Conservation (phyloP, 2,888 invertebrate genomes). For the Synanthedon andrenaeformis region DNA sequence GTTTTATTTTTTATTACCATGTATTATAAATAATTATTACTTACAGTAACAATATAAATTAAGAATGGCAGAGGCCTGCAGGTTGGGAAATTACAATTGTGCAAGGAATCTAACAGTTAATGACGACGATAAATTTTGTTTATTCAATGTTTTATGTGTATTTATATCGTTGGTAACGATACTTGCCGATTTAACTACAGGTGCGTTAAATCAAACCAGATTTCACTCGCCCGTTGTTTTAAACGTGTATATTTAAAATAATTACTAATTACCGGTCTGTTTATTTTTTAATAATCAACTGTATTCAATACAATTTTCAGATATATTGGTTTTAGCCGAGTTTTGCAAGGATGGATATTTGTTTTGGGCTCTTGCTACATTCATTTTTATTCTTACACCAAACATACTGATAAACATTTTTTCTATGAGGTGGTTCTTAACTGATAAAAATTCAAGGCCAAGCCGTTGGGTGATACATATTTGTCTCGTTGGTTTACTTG, state of each 20-base stretch:
- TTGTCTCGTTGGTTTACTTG: constrained; percentile 65
- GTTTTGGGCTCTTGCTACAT: constrained; percentile 68
- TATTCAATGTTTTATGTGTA: constrained; percentile 64
- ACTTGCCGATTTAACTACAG: constrained; percentile 70
- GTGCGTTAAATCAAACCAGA: constrained; percentile 30
- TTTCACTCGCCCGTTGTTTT: not conserved
- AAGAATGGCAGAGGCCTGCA: constrained; percentile 58
- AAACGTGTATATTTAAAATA: not conserved
- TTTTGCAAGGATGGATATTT: constrained; percentile 67
- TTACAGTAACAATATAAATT: not conserved
- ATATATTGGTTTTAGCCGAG: constrained; percentile 67
- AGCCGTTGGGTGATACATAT: constrained; percentile 69
- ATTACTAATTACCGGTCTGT: not conserved
- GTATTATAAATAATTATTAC: not conserved
- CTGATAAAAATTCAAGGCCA: constrained; percentile 49
- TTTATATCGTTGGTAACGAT: constrained; percentile 71
- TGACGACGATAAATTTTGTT: constrained; percentile 60
- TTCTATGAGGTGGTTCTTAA: constrained; percentile 71
- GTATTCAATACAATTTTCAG: constrained; percentile 38
- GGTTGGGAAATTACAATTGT: constrained; percentile 38
- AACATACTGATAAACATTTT: constrained; percentile 70
- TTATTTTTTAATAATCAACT: not conserved
- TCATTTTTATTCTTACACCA: constrained; percentile 66
- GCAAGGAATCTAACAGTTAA: constrained; percentile 39
- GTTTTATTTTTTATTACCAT: constrained; percentile 1